Conservation (phyloP, 2,888 invertebrate genomes). For the Perizoma flavofasciatum region DNA sequence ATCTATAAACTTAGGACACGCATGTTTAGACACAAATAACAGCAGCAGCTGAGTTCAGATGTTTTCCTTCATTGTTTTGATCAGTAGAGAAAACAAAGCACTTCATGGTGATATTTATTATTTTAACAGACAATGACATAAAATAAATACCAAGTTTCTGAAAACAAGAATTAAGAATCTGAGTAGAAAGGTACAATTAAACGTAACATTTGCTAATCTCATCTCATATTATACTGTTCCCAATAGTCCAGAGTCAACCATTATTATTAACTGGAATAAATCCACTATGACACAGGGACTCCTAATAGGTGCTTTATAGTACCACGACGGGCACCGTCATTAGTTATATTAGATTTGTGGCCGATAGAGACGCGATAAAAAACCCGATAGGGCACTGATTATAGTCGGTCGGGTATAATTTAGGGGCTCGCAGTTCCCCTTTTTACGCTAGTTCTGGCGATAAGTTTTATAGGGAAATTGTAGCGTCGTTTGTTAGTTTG, state of each 20-base stretch:
- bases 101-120: no score
- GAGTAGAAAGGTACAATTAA: no score
- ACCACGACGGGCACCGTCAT: constrained; percentile 66
- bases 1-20: no score
- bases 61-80: no score
- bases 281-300: constrained; percentile 55
- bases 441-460: constrained; percentile 49
- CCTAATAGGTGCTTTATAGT: constrained; percentile 61
- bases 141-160: no score
- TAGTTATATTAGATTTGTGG: constrained; percentile 77
- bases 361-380: constrained; percentile 64
- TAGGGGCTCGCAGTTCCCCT: constrained; percentile 61
- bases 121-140: no score
- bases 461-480: constrained; percentile 42
- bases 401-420: constrained; percentile 63
- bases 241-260: constrained; percentile 31
- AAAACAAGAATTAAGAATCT: no score
- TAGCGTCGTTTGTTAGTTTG: constrained; percentile 44
- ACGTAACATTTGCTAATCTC: no score
- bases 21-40: no score
- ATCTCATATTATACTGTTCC: constrained; percentile 1
- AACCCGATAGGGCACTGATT: constrained; percentile 66
- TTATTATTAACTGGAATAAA: constrained; percentile 50
- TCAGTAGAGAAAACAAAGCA: no score
- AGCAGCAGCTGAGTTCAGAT: no score